A percentile compares a stretch with the other conserved stretches of the same genome.
phyloP scores from a whole-genome alignment of 1,140 invertebrate species.

The Drosophila asahinai region DNA sequence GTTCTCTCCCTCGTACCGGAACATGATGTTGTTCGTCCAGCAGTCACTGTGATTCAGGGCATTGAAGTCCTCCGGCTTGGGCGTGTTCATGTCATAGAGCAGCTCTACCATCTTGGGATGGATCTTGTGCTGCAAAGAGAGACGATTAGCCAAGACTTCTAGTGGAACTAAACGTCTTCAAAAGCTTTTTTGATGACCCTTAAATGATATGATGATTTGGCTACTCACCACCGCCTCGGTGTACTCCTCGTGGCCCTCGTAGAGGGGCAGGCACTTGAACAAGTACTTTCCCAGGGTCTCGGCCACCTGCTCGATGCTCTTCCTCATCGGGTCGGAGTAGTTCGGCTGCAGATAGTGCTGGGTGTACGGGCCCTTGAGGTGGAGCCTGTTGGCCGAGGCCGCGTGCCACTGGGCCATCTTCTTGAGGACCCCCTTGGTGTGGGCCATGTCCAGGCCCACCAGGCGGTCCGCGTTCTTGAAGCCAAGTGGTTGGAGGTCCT shows the following conservation, averaged over 20 bases:
- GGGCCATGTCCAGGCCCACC: constrained; percentile 85
- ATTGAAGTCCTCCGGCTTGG: constrained; percentile 85
- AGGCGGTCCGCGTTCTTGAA: constrained; percentile 86
- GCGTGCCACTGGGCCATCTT: constrained; percentile 87
- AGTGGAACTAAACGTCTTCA: no score
- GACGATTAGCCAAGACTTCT: background rate
- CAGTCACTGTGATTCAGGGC: constrained; percentile 88
- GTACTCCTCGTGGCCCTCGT: constrained; percentile 44
- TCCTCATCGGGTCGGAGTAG: constrained; percentile 38
- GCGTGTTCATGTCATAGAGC: constrained; percentile 48
- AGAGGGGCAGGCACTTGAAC: constrained; percentile 36
- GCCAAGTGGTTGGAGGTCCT: constrained; percentile 86
- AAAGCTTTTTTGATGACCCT: background rate
- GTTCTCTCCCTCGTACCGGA: constrained; percentile 64
- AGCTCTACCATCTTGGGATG: constrained; percentile 43
- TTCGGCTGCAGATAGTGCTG: constrained; percentile 46
- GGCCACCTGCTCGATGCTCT: constrained; percentile 36
- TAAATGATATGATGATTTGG: background rate
- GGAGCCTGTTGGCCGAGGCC: constrained; percentile 55
- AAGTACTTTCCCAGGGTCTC: constrained; percentile 45
- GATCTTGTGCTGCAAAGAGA: constrained; percentile 42
- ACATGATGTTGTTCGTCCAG: constrained; percentile 84
- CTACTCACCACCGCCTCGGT: constrained; percentile 47
- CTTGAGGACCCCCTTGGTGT: constrained; percentile 85
- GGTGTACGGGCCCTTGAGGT: constrained; percentile 43